Evolutionary conservation across 2,888 invertebrate genomes (phyloP).

Genomic region (Drosophila peninsularis): DNA sequence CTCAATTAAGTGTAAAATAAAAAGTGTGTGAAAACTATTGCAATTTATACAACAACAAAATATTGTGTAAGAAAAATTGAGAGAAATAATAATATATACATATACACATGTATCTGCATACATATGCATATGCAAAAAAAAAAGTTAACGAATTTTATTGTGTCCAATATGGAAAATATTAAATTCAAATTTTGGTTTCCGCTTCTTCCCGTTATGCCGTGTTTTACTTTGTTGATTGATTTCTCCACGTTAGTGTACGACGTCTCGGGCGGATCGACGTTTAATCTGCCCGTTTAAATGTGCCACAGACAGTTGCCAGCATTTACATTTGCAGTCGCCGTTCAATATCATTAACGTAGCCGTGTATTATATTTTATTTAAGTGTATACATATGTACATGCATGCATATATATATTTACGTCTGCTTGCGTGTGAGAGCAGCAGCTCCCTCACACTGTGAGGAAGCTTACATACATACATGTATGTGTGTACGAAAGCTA

Average conservation of each 20-base stretch:
- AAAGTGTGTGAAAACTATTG: conserved; percentile 70
- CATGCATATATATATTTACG: conserved; percentile 31
- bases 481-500: conserved; percentile 32
- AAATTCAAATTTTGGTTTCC: conserved; percentile 55
- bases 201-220: conserved; percentile 44
- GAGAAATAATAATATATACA: conserved; percentile 42
- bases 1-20: conserved; percentile 67
- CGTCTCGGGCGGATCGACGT: conserved; percentile 48
- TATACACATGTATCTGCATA: conserved; percentile 28
- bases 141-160: conserved; percentile 40
- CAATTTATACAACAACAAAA: conserved; percentile 48
- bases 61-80: conserved; percentile 69
- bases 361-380: conserved; percentile 57
- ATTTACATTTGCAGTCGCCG: conserved; percentile 49
- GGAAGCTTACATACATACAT: conserved; percentile 37
- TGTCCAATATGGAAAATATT: conserved; percentile 63
- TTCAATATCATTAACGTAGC: conserved; percentile 62
- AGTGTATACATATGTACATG: conserved; percentile 22
- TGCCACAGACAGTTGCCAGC: conserved; percentile 47
- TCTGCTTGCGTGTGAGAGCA: conserved; percentile 48
- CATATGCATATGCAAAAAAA: conserved; percentile 32
- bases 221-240: conserved; percentile 72
- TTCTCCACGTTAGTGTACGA: conserved; percentile 59
- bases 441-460: conserved; percentile 28
- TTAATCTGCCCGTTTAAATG: conserved; percentile 41